Evolutionary conservation across 2,113 vertebrate genomes (phyloP).

Genomic region (Tragulus kanchil): DNA sequence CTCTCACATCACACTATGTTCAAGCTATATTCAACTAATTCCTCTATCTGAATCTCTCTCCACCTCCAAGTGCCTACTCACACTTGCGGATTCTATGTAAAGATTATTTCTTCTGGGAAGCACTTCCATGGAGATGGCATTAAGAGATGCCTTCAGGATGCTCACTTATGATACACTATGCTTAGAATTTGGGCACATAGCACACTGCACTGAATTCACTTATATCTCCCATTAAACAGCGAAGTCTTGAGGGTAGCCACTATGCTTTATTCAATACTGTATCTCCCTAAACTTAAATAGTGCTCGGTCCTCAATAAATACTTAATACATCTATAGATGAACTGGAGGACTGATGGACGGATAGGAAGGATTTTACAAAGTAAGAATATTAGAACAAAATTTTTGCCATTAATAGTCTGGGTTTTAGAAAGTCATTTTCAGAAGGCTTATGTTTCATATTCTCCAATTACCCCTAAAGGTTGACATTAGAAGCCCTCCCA

Average conservation of each 20-base stretch:
- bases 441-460: not conserved
- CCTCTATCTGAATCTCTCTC: not conserved
- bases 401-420: not conserved
- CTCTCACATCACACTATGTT: not conserved
- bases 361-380: not conserved
- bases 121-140: not conserved
- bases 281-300: not conserved
- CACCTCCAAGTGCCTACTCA: not conserved
- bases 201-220: not conserved
- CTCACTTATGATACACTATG: not conserved
- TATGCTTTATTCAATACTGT: not conserved
- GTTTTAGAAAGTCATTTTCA: slow-evolving; percentile 10
- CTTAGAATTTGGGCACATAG: not conserved
- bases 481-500: not conserved
- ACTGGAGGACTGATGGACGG: not conserved
- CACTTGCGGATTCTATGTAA: not conserved
- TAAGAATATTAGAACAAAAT: not conserved
- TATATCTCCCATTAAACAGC: not conserved
- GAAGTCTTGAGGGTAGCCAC: not conserved
- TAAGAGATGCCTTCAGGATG: not conserved
- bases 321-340: not conserved
- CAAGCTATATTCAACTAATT: not conserved
- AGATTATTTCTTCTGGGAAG: not conserved
- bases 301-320: not conserved
- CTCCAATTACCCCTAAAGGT: not conserved